Base-by-base conservation (phyloP, 2,888 invertebrate species). In the Acanthosoma haemorrhoidale region DNA sequence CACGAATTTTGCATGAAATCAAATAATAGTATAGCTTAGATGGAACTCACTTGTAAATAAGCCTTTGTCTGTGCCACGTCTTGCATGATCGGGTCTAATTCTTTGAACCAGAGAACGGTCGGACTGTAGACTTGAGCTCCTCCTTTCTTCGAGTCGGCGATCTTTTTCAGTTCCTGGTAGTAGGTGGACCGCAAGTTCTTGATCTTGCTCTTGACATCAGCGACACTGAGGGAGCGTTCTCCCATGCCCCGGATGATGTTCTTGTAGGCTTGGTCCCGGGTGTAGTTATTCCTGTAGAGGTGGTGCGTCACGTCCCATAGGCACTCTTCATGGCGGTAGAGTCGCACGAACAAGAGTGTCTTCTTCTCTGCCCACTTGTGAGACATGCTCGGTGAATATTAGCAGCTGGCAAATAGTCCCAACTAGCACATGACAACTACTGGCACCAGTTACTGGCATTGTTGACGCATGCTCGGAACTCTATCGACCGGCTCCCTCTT, bases 151-250 rank as follows among this genome's bases (percentile, higher is more conserved):
- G 67, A 66, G n/a, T 58, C 66, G 16, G 69, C 43, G 9, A 71
- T 69, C 66, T 71, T 71, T 59, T 71, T 71, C 38, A 69, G 36
- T 36, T 71, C 71, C 68, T 71, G 71, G 29, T 68, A 69, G 31
- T 66, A 71, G 2, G 71, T 71, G 15, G 71, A 71, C 43, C 69
- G 57, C 31, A 71, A 64, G 38, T 69, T 71, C 39, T 68, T 71
- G n/a, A 71, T 71, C 29, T 71, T 71, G 36, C 39, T 71, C 41
- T 71, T 71, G 8, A 69, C 71, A n/a, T 71, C 71, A 41, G 43
- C 31, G n/a, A 69, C 71, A 15, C 59, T 69, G 15, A 71, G 43
- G 4, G 64, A 63, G 6, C 66, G 66, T 31, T 69, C 41, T 32
- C 69, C 69, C 71, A 71, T 71, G 4, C 34, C 59, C 32, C 34